Evolutionary conservation across 2,888 invertebrate species (phyloP), one percentile per base, ranked within the genome.

Genomic region (Furcula furcula): DNA sequence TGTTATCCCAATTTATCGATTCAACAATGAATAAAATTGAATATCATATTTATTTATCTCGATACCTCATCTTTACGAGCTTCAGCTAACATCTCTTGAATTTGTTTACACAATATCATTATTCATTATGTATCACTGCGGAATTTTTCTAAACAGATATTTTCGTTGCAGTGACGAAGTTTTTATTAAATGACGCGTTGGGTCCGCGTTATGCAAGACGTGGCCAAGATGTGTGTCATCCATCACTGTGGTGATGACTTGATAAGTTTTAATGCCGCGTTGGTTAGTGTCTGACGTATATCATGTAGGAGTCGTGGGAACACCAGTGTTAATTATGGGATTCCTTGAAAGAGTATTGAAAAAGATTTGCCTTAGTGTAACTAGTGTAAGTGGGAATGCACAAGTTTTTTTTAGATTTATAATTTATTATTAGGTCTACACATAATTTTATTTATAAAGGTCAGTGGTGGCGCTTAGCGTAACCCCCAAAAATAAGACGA

Each of bases 61-160:
- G 29, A 13, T 20, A 25, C n/a, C n/a, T n/a, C n/a, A n/a, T n/a
- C n/a, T 50, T 59, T 59, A 55, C 40, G 44, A 36, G 22, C 35
- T 30, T 15, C 23, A 44, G 49, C 44, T 46, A 52, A 58, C 54
- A 56, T 62, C 55, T 63, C 33, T 41, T 34, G 23, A 58, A n/a
- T n/a, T 58, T 71, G 74, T 73, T 70, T 68, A 69, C 65, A 64
- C 49, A 55, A 22, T 15, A 27, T 9, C 54, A 38, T 49, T 42
- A n/a, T n/a, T n/a, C n/a, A n/a, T n/a, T n/a, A n/a, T n/a, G n/a
- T n/a, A 37, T 45, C 15, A 52, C 45, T 52, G 55, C 56, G 72
- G 68, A 72, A 70, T 68, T 68, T 74, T 73, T 72, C 60, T 46
- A 32, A 36, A 45, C 45, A 53, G 43, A 62, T 76, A 70, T 77